These are phyloP conservation scores for Aphidius gifuensis DNA, from an alignment of 1,140 invertebrate genomes.

Conservation along the genomic window DNA sequence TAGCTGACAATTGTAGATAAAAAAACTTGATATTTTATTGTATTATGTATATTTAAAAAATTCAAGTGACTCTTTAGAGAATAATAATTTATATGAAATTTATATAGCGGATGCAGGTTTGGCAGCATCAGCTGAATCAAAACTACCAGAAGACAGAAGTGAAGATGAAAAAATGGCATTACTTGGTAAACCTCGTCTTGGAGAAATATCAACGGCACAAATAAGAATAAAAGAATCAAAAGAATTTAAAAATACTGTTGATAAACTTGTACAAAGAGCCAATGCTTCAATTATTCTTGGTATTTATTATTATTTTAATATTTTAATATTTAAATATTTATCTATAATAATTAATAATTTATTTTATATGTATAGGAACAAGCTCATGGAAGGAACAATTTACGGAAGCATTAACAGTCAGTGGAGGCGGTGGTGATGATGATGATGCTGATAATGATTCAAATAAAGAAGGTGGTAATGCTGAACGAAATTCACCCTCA, in stretches of 20 bases:
- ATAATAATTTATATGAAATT: too few relatives aligned
- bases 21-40: too few relatives aligned
- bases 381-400: constrained; percentile 99
- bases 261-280: constrained; percentile 94
- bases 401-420: constrained; percentile 91
- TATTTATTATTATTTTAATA: constrained; percentile 28
- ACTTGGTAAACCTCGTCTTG: constrained; percentile 84
- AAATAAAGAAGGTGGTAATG: constrained; percentile 62
- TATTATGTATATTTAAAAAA: too few relatives aligned
- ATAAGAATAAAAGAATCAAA: constrained; percentile 94
- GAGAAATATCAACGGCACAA: constrained; percentile 78
- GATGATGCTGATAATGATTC: constrained; percentile 54
- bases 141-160: constrained; percentile 62
- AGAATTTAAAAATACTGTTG: constrained; percentile 98
- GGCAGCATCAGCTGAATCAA: constrained; percentile 62
- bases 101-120: constrained; percentile 60
- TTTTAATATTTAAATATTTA: constrained; percentile 7
- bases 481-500: constrained; percentile 65
- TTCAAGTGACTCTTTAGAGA: too few relatives aligned
- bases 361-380: constrained; percentile 60
- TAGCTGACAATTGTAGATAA: too few relatives aligned
- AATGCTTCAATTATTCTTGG: constrained; percentile 89
- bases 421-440: constrained; percentile 71
- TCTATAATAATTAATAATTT: not conserved
- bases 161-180: constrained; percentile 86